These are phyloP conservation scores for Drosophila paramelanica DNA, from an alignment of 2,888 invertebrate genomes.

Conservation along the genomic window DNA sequence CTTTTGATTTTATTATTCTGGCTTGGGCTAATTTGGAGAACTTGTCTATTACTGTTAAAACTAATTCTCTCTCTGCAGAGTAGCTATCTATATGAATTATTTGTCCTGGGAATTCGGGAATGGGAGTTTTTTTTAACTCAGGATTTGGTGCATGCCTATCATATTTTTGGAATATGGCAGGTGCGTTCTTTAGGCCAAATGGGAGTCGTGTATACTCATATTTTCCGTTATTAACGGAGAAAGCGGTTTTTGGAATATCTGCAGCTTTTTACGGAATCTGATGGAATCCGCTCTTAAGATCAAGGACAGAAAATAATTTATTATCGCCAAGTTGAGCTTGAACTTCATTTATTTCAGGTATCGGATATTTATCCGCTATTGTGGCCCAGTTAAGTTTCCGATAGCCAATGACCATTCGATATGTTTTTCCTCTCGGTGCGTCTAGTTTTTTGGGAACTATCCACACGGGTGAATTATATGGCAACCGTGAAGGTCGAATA, in stretches of 20 bases:
- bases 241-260: neutral
- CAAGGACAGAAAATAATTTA: neutral
- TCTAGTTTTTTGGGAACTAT: too few species aligned
- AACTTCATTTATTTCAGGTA: neutral
- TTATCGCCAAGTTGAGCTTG: conserved; percentile 5
- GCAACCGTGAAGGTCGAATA: too few species aligned
- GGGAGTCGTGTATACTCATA: conserved; percentile 1
- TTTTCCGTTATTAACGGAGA: neutral
- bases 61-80: neutral
- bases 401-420: too few species aligned
- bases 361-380: neutral
- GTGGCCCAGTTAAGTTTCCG: neutral
- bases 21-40: neutral
- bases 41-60: neutral
- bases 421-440: too few species aligned
- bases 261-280: neutral
- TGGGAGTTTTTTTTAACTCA: neutral
- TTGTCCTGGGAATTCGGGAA: neutral
- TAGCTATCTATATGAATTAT: neutral
- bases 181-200: neutral
- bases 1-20: neutral
- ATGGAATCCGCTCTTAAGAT: conserved; percentile 4
- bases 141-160: neutral
- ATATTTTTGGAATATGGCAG: neutral
- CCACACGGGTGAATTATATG: too few species aligned